Evolutionary conservation across 1,140 invertebrate genomes (phyloP), one percentile per base, ranked within the genome.

Genomic region (Bombus fervidus): DNA sequence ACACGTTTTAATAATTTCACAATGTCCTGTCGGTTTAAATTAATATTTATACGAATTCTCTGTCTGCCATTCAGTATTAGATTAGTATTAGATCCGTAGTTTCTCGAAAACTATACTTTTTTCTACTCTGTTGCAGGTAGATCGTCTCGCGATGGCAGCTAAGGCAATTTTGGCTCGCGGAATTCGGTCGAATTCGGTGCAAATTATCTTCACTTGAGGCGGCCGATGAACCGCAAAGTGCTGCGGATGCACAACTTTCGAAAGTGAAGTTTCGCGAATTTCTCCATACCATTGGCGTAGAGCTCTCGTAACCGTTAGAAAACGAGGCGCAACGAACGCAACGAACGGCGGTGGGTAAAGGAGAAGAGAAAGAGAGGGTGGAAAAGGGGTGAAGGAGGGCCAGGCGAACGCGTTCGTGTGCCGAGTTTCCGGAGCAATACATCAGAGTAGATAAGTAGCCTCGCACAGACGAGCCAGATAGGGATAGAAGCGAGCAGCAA

Each of bases 241-340:
- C 81, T 81, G 74, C 57, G 83, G 86, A 86, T 81, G 77, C 76
- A 73, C 75, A 90, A 90, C 89, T 90, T 90, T 83, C 77, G 86
- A 86, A 90, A 88, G 77, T 90, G 89, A 86, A 90, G 89, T 90
- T 90, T 80, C 86, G 86, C 88, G 80, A 86, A 90, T 87, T 88
- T 90, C 83, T 79, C 89, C 82, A 10, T 83, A 74, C 88, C 74
- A 82, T 86, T 85, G 88, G 88, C 78, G 78, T 59, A 41, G 75
- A 62, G 71, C 66, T 77, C 64, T 83, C 74, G 83, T 83, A 88
- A 89, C 87, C 75, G 69, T 76, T 73, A 79, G 88, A 87, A 87
- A 90, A 87, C 86, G 78, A 79, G 75, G 68, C 66, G 81, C 76
- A 74, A 62, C 75, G 57, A 41, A 39, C 66, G 81, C 76, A 74